Evolutionary conservation across 2,113 vertebrate species (phyloP).

Genomic region (Osmerus mordax): DNA sequence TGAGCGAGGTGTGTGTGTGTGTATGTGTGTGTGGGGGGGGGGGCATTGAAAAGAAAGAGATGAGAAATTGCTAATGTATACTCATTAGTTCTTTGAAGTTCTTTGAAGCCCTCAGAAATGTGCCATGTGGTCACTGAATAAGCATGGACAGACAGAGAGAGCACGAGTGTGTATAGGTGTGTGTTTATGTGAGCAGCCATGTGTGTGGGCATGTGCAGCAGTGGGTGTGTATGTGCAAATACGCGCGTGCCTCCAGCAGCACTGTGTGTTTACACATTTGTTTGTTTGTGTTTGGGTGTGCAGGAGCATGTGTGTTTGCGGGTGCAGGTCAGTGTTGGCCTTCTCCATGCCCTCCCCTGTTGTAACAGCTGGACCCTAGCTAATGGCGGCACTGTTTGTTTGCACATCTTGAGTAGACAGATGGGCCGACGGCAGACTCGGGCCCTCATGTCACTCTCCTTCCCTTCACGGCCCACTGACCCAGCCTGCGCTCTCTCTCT

Average conservation of each 20-base stretch:
- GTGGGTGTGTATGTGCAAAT: conserved; percentile 17
- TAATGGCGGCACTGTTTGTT: conserved; percentile 54
- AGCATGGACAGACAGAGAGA: not conserved
- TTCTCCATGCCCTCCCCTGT: not conserved
- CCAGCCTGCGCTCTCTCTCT: conserved; percentile 8
- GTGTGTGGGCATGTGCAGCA: not conserved
- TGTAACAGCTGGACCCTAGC: conserved; percentile 46
- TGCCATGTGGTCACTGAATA: not conserved
- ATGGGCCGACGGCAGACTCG: conserved; percentile 55
- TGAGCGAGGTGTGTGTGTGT: not conserved
- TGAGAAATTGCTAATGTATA: conserved; percentile 1
- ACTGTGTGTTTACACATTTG: not conserved
- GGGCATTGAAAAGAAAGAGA: not conserved
- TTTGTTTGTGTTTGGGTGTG: not conserved
- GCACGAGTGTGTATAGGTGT: not conserved
- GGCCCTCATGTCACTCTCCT: conserved; percentile 51
- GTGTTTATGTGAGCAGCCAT: not conserved
- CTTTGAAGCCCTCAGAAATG: conserved; percentile 12
- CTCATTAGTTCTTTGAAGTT: conserved; percentile 3
- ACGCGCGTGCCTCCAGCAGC: not conserved
- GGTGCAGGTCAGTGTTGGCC: not conserved
- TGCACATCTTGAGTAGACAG: conserved; percentile 54
- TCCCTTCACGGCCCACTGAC: conserved; percentile 58
- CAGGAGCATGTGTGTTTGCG: not conserved
- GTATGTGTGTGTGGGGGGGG: too few species aligned